Evolutionary conservation across 2,797 vertebrate species (phyloP), one percentile per base, ranked within the genome.

Genomic region (Malacoctenus gilli): DNA sequence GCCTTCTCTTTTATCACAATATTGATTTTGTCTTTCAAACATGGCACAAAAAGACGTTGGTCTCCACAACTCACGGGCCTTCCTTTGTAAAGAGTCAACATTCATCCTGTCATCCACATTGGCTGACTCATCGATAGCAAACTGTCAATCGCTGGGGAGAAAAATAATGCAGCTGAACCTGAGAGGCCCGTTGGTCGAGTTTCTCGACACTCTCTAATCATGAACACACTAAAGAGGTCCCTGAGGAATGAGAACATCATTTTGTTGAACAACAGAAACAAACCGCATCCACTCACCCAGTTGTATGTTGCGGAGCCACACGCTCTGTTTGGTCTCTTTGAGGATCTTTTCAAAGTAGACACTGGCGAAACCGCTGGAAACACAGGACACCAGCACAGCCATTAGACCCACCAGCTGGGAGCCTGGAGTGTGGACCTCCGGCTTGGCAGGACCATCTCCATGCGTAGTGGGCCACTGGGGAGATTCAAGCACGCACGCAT

Each of bases 311-410:
- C 97, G 92, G 81, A 99, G 90, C 97, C 97, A 99, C 43, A 99
- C 93, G 13, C 97, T 96, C 71, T 98, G 96, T 55, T 97, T 96
- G 1, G 94, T 96, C 89, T 95, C 95, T 81, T 99, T 99, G 37
- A 99, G 92, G 71, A 99, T 98, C 82, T 96, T 98, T 87, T 99
- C 97, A 87, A 99, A 99, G 89, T 99, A 99, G 81, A 99, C 97
- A 0, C 96, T 96, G 21, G 96, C 97, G 53, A 99, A 99, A 63
- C 97, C 96, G 54, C 97, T 99, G 71, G 96, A 99, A 77, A 96
- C 89, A 62, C 97, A 99, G 0, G 97, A 96, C 57, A 90, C 92
- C 56, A 99, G 90, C 75, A 99, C 97, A 0, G 97, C 93, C 36
- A 94, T 84, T 71, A 98, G 71, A 2, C 97, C 97, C 50, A 94